Percentiles rank a stretch among this genome's conserved stretches.
phyloP scores from a whole-genome alignment of 2,888 invertebrate genomes.

The Eugnorisma glareosa region DNA sequence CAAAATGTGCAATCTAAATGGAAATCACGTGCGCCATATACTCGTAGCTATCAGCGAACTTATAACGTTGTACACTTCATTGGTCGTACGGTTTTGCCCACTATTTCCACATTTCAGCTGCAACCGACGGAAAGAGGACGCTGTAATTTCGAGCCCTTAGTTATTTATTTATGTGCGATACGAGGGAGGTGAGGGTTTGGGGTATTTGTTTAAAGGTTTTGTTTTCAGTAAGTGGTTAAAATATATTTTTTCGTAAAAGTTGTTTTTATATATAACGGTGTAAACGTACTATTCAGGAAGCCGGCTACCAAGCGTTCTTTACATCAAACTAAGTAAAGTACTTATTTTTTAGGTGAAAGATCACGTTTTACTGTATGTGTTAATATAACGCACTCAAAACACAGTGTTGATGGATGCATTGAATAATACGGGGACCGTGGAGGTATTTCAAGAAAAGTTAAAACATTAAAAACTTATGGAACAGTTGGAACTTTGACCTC shows the following conservation, averaged over 20 bases:
- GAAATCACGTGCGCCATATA: conserved; percentile 40
- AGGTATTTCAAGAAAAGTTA: too few species aligned
- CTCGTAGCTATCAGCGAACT: conserved; percentile 36
- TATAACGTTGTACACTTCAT: conserved; percentile 45
- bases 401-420: too few species aligned
- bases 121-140: conserved; percentile 11
- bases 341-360: too few species aligned
- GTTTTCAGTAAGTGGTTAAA: not conserved
- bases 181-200: not conserved
- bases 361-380: too few species aligned
- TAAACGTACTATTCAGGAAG: too few species aligned
- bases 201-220: not conserved
- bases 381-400: too few species aligned
- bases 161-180: conserved; percentile 45
- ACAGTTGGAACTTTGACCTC: too few species aligned
- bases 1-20: conserved; percentile 56
- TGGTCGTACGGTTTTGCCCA: conserved; percentile 13
- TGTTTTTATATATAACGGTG: too few species aligned
- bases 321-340: too few species aligned
- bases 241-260: not conserved
- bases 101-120: conserved; percentile 24
- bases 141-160: conserved; percentile 24
- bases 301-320: too few species aligned
- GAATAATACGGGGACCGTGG: too few species aligned
- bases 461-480: too few species aligned